phyloP scores from a whole-genome alignment of 2,113 vertebrate species.

The Hippocampus barbouri region DNA sequence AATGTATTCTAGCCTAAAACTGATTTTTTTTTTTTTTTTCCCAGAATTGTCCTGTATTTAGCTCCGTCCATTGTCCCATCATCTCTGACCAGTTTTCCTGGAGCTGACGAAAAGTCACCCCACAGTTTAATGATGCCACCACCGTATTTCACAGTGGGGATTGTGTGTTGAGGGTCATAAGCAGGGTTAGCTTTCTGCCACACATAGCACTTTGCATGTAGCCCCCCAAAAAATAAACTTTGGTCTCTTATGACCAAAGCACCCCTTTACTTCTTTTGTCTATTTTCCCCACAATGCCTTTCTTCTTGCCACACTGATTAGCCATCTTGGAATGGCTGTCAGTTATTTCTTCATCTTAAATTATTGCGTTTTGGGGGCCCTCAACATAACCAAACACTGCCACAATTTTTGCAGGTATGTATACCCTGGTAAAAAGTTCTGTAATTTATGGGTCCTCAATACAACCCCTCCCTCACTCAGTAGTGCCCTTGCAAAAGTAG shows the following conservation, averaged over 20 bases:
- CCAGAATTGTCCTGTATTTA: background rate
- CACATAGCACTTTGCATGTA: background rate
- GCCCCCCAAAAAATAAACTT: too few species aligned
- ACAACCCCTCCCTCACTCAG: too few species aligned
- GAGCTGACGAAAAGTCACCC: background rate
- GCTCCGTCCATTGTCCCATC: background rate
- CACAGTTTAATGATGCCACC: background rate
- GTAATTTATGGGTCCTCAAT: too few species aligned
- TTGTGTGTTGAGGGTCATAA: background rate
- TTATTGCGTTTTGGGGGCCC: too few species aligned
- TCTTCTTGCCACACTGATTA: background rate
- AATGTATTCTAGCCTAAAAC: background rate
- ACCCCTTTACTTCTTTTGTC: too few species aligned
- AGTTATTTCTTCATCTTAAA: too few species aligned
- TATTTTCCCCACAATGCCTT: background rate
- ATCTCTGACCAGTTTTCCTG: background rate
- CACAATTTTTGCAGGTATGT: too few species aligned
- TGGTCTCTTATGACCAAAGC: background rate
- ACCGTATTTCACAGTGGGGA: background rate
- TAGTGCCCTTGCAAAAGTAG: too few species aligned
- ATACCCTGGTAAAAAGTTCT: too few species aligned
- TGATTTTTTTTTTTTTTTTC: too few species aligned
- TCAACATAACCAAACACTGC: too few species aligned
- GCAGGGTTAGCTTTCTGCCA: background rate
- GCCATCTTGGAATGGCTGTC: too few species aligned